Conservation (phyloP, 2,797 vertebrate genomes). For the Sebastolobus alascanus region DNA sequence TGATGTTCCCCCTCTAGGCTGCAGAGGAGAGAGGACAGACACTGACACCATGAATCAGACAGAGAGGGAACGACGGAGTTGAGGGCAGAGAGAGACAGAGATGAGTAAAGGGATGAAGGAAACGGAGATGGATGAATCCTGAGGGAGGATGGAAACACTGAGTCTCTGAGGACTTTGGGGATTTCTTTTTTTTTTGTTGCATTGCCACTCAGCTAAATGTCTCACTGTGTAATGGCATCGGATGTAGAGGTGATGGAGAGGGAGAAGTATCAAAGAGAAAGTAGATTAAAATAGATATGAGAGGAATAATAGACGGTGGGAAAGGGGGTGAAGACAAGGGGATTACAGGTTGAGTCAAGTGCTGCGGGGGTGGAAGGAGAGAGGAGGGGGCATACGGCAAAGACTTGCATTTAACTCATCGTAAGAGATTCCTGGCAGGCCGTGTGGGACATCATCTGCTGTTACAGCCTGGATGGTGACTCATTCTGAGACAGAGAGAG, state of each 20-base stretch:
- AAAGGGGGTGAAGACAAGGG: constrained; percentile 20
- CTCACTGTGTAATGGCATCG: constrained; percentile 15
- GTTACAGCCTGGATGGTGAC: constrained; percentile 49
- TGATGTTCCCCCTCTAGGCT: constrained; percentile 31
- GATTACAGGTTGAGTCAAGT: constrained; percentile 44
- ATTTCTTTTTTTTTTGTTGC: constrained; percentile 3
- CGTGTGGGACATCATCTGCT: constrained; percentile 40
- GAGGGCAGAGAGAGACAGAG: constrained; percentile 2
- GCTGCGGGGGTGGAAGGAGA: constrained; percentile 37
- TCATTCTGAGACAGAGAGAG: constrained; percentile 49
- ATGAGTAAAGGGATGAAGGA: constrained; percentile 21
- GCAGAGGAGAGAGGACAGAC: constrained; percentile 38
- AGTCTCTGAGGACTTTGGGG: constrained; percentile 7
- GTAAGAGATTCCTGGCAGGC: constrained; percentile 52
- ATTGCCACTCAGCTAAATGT: constrained; percentile 22
- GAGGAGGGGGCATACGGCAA: constrained; percentile 22
- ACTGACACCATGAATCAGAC: constrained; percentile 49
- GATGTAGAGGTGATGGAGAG: not conserved
- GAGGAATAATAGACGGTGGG: constrained; percentile 27
- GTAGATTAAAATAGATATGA: constrained; percentile 38
- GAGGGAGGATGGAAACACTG: not conserved
- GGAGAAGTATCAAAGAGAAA: constrained; percentile 13
- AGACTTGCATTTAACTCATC: constrained; percentile 57
- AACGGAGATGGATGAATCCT: constrained; percentile 18
- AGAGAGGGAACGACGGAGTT: not conserved